Percentiles rank a stretch among this genome's conserved stretches.
Conservation (phyloP, 2,113 vertebrate species). For the Ammodytes marinus region DNA sequence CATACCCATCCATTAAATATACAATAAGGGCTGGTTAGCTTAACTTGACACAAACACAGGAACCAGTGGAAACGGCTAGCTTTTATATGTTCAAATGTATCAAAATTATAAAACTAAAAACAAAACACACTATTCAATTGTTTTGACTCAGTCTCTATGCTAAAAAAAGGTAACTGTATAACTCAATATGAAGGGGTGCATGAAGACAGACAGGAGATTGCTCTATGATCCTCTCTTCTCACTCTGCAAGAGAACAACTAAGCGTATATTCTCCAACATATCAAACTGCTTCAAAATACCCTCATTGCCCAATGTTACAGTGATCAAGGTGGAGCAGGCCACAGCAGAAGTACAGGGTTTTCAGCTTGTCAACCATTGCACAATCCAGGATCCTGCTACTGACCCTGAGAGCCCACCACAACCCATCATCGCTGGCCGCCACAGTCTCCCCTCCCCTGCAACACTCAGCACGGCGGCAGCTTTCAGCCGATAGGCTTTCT, state of each 20-base stretch:
- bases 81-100: neutral
- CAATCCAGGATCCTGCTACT: conserved; percentile 10
- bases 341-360: neutral
- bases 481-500: conserved; percentile 41
- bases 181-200: neutral
- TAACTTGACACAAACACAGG: neutral
- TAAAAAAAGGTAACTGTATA: neutral
- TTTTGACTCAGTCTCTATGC: neutral
- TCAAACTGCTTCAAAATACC: neutral
- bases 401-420: conserved; percentile 38
- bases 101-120: neutral
- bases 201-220: neutral
- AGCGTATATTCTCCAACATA: neutral
- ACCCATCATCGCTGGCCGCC: neutral
- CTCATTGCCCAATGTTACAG: neutral
- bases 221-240: neutral
- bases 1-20: neutral
- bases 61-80: neutral
- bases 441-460: conserved; percentile 27
- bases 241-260: neutral
- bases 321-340: conserved; percentile 2
- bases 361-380: neutral
- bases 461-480: conserved; percentile 32
- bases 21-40: neutral
- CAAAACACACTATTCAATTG: too few species aligned